Evolutionary conservation across 2,113 vertebrate genomes (phyloP).

Genomic region (Saccopteryx bilineata): DNA sequence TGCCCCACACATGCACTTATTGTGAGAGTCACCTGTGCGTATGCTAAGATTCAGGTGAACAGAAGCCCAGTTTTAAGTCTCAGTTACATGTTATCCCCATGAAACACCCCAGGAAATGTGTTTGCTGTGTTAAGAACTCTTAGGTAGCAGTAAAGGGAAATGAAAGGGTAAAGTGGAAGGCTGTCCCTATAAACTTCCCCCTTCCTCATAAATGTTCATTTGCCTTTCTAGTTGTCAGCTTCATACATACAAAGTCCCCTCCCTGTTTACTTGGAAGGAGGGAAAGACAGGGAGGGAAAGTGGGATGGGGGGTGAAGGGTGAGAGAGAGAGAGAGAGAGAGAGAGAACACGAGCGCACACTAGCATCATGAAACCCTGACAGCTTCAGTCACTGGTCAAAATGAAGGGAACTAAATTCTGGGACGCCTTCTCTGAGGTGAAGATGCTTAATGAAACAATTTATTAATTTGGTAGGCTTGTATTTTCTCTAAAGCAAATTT

Average conservation of each 20-base stretch:
- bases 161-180: constrained; percentile 22
- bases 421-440: constrained; percentile 12
- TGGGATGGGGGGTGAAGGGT: background rate
- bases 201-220: constrained; percentile 45
- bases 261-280: background rate
- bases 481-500: constrained; percentile 64
- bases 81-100: constrained; percentile 26
- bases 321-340: background rate
- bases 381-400: background rate
- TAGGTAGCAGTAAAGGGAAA: background rate
- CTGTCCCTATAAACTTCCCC: constrained; percentile 33
- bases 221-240: constrained; percentile 44
- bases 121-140: constrained; percentile 24
- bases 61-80: constrained; percentile 47
- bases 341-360: background rate
- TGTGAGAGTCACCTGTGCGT: background rate
- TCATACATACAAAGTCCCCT: background rate
- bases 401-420: constrained; percentile 5
- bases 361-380: background rate
- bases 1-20: background rate
- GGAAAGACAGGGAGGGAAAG: too few species aligned
- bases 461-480: background rate
- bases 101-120: constrained; percentile 41
- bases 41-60: constrained; percentile 24
- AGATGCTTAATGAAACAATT: constrained; percentile 30